These are phyloP conservation scores for Pristionchus arcanus DNA, from an alignment of 2,888 invertebrate species.

Conservation along the genomic window DNA sequence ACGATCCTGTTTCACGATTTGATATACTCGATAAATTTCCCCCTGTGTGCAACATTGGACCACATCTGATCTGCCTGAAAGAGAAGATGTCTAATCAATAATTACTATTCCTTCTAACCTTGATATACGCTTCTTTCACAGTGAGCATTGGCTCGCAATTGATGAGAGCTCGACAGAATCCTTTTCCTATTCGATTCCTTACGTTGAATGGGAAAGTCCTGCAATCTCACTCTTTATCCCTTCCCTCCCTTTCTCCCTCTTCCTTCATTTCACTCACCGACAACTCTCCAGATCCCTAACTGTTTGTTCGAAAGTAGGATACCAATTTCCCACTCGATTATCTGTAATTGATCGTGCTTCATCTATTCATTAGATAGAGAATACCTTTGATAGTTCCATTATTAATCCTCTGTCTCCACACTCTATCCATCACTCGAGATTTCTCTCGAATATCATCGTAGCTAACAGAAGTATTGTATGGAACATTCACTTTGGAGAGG, in stretches of 20 bases:
- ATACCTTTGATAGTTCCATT: constrained; percentile 40
- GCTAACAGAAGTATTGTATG: constrained; percentile 28
- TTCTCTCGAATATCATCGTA: constrained; percentile 18
- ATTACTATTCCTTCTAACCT: not conserved
- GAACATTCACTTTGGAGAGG: constrained; percentile 38
- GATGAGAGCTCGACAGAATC: constrained; percentile 49
- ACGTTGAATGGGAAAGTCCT: constrained; percentile 43
- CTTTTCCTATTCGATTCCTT: constrained; percentile 26
- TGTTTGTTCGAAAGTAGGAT: constrained; percentile 44
- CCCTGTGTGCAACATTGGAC: constrained; percentile 44
- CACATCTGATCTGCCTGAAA: constrained; percentile 47
- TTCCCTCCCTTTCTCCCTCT: not conserved
- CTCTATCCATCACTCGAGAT: constrained; percentile 9
- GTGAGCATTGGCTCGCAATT: constrained; percentile 53
- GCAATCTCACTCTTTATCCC: not conserved
- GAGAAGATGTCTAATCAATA: not conserved
- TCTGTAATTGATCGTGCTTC: not conserved
- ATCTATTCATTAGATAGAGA: not conserved
- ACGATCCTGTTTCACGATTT: constrained; percentile 14
- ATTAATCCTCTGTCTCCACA: not conserved
- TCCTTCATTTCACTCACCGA: not conserved
- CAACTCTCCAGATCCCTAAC: constrained; percentile 53
- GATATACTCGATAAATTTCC: constrained; percentile 49
- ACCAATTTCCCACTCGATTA: constrained; percentile 42
- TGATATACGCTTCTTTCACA: constrained; percentile 38